phyloP scores from a whole-genome alignment of 2,888 invertebrate species.

The Dasysyrphus albostriatus region DNA sequence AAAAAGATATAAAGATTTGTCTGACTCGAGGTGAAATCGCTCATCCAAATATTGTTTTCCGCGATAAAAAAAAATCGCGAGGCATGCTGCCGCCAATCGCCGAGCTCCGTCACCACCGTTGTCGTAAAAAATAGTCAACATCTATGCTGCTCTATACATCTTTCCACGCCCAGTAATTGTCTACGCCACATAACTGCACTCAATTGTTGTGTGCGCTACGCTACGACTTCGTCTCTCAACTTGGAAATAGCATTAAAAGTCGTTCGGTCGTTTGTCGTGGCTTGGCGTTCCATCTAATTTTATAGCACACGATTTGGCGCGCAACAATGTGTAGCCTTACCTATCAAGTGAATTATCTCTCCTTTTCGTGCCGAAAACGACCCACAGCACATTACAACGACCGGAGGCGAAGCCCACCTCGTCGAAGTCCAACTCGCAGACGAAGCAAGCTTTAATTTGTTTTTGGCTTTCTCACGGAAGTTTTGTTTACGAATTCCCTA shows the following conservation, averaged over 20 bases:
- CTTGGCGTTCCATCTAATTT: constrained; percentile 60
- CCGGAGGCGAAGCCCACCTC: constrained; percentile 30
- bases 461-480: constrained; percentile 59
- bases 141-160: constrained; percentile 6
- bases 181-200: constrained; percentile 66
- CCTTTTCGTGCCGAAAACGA: constrained; percentile 43
- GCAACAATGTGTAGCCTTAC: constrained; percentile 47
- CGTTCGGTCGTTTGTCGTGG: constrained; percentile 34
- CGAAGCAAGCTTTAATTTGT: neutral
- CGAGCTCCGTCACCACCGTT: neutral
- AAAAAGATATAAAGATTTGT: constrained; percentile 25
- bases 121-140: neutral
- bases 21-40: constrained; percentile 56
- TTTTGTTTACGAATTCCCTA: constrained; percentile 21
- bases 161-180: constrained; percentile 69
- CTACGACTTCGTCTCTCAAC: constrained; percentile 24
- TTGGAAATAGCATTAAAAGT: constrained; percentile 13
- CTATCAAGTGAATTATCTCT: constrained; percentile 55
- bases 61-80: constrained; percentile 48
- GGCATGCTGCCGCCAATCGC: constrained; percentile 10
- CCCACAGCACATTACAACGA: constrained; percentile 56
- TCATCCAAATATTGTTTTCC: constrained; percentile 65
- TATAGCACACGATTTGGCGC: constrained; percentile 41
- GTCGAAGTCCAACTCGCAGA: neutral
- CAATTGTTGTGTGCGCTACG: constrained; percentile 49